Evolutionary conservation across 2,113 vertebrate species (phyloP).

Genomic region (Mesembrinibis cayennensis): DNA sequence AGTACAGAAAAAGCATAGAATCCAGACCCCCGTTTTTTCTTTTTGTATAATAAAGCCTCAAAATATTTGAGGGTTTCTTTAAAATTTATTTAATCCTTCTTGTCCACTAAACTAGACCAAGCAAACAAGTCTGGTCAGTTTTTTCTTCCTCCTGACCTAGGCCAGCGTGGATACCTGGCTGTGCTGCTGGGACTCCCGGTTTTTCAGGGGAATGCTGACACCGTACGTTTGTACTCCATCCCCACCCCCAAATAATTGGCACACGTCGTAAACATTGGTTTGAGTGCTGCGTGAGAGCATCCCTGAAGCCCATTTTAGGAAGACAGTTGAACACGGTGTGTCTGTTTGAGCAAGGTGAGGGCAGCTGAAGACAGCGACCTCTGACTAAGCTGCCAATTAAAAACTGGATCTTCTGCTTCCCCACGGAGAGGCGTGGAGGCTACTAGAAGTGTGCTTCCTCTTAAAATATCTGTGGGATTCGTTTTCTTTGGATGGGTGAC

Average conservation of each 20-base stretch:
- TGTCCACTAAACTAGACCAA: neutral
- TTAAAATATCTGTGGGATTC: neutral
- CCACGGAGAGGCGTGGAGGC: neutral
- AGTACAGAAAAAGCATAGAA: neutral
- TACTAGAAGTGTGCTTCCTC: constrained; percentile 4
- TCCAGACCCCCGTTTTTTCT: neutral
- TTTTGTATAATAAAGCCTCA: neutral
- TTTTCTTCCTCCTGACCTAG: neutral
- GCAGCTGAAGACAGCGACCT: neutral
- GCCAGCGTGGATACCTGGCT: neutral
- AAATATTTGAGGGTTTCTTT: neutral
- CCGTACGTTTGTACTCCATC: neutral
- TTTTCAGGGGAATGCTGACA: neutral
- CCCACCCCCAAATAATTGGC: neutral
- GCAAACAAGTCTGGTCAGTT: neutral
- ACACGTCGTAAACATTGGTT: neutral
- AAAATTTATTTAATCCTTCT: neutral
- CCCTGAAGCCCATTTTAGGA: constrained; percentile 13
- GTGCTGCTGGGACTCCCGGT: neutral
- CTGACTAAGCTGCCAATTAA: constrained; percentile 62
- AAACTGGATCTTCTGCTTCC: constrained; percentile 59
- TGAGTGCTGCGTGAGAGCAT: neutral
- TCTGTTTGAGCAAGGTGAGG: constrained; percentile 29
- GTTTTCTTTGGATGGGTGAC: neutral
- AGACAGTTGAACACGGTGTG: neutral